phyloP scores from a whole-genome alignment of 2,113 vertebrate genomes.

The Dromiciops gliroides region DNA sequence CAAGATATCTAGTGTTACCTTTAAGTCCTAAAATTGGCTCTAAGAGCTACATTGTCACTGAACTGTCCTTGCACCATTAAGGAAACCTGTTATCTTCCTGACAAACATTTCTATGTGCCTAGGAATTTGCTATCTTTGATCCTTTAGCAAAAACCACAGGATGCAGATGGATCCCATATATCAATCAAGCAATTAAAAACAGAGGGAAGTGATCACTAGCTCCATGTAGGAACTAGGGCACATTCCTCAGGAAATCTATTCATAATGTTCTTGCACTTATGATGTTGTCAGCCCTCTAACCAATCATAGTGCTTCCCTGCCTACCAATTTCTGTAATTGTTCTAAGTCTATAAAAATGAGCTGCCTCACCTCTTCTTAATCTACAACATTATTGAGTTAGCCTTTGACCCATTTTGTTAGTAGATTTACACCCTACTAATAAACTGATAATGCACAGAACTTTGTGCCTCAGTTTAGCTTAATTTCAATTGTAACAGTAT shows the following conservation, averaged over 20 bases:
- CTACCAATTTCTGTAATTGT: not conserved
- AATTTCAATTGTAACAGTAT: not conserved
- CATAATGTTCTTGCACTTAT: not conserved
- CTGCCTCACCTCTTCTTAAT: not conserved
- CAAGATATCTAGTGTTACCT: not conserved
- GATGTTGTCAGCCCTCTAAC: not conserved
- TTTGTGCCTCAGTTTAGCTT: not conserved
- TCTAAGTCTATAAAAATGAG: not conserved
- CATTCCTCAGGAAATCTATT: not conserved
- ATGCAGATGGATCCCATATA: not conserved
- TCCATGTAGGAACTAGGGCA: not conserved
- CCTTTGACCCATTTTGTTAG: not conserved
- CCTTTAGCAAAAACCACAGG: not conserved
- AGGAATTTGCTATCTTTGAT: not conserved
- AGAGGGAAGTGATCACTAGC: not conserved
- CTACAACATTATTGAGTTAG: not conserved
- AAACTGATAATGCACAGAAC: not conserved
- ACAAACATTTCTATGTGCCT: not conserved
- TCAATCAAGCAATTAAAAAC: not conserved
- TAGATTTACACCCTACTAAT: not conserved
- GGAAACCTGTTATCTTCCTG: not conserved
- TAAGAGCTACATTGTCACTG: not conserved
- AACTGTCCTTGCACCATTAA: not conserved
- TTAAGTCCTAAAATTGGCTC: not conserved
- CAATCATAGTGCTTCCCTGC: not conserved